Conservation (phyloP, 2,888 invertebrate species). For the Tenthredo livida region DNA sequence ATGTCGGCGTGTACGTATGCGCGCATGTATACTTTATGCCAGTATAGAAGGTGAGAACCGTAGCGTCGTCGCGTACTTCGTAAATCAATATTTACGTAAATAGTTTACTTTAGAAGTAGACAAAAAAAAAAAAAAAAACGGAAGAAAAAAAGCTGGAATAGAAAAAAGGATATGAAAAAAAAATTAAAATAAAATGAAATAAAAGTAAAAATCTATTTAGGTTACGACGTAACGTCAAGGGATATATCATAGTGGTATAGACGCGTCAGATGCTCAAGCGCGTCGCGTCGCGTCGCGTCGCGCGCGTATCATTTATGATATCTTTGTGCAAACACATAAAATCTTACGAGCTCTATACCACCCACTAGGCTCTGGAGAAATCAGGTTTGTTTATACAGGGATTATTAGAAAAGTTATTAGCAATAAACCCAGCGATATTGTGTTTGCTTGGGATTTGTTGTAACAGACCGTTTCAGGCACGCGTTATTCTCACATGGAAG, state of each 20-base stretch:
- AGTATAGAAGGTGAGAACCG: slow-evolving; percentile 14
- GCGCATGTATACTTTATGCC: neutral
- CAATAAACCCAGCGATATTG: slow-evolving; percentile 50
- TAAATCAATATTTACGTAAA: slow-evolving; percentile 52
- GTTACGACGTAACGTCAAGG: slow-evolving; percentile 4
- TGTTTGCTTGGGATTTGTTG: slow-evolving; percentile 51
- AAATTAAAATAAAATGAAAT: no score
- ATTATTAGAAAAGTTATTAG: slow-evolving; percentile 53
- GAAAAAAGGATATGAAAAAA: neutral
- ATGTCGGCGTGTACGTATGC: neutral
- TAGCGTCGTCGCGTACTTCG: slow-evolving; percentile 7
- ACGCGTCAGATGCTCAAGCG: slow-evolving; percentile 38
- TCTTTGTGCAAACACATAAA: slow-evolving; percentile 51
- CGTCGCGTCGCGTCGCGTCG: slow-evolving; percentile 20
- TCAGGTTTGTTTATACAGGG: slow-evolving; percentile 51
- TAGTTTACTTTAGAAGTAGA: slow-evolving; percentile 37
- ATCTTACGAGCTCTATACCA: slow-evolving; percentile 50
- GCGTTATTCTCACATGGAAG: slow-evolving; percentile 27
- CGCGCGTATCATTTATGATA: slow-evolving; percentile 49
- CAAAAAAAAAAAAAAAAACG: neutral
- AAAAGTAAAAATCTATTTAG: slow-evolving; percentile 22
- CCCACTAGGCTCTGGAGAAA: slow-evolving; percentile 48
- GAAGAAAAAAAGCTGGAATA: neutral
- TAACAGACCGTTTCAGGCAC: slow-evolving; percentile 34
- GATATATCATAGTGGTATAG: neutral